These are phyloP conservation scores for Eumaeus atala DNA, from an alignment of 1,140 invertebrate species.

Conservation along the genomic window DNA sequence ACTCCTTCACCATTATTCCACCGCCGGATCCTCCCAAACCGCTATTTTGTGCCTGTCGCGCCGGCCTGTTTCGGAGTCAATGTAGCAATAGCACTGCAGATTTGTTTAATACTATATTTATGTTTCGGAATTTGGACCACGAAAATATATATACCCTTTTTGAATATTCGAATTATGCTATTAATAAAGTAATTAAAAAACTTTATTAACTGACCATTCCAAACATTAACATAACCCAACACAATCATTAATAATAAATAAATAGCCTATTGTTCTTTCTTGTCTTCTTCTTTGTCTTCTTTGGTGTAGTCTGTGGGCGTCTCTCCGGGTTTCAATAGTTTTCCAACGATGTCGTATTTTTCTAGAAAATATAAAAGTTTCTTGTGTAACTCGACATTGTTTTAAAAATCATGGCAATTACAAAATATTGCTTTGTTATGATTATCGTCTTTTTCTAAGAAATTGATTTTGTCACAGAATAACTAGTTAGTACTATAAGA, in stretches of 20 bases:
- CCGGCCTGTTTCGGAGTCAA: too few species aligned
- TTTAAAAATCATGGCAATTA: neutral
- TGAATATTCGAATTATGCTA: too few species aligned
- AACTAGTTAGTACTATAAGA: too few species aligned
- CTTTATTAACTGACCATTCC: slow-evolving; percentile 14
- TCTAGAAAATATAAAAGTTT: slow-evolving; percentile 41
- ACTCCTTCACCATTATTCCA: too few species aligned
- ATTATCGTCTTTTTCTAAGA: neutral
- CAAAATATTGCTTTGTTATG: neutral
- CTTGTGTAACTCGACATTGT: slow-evolving; percentile 1
- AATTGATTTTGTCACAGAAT: too few species aligned
- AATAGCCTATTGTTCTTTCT: slow-evolving; percentile 47
- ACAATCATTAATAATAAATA: slow-evolving; percentile 16
- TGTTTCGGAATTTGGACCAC: too few species aligned
- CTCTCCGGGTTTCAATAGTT: slow-evolving; percentile 55
- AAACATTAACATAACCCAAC: slow-evolving; percentile 28
- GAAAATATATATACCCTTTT: too few species aligned
- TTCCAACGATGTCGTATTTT: slow-evolving; percentile 64
- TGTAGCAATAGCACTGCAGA: too few species aligned
- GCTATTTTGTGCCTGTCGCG: too few species aligned
- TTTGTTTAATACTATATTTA: too few species aligned
- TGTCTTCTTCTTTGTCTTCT: slow-evolving; percentile 49
- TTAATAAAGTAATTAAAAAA: slow-evolving; percentile 13
- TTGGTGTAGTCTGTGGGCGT: slow-evolving; percentile 45
- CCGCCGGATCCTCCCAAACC: too few species aligned